Conservation (phyloP, 2,113 vertebrate species). For the Grammomys dolichurus region DNA sequence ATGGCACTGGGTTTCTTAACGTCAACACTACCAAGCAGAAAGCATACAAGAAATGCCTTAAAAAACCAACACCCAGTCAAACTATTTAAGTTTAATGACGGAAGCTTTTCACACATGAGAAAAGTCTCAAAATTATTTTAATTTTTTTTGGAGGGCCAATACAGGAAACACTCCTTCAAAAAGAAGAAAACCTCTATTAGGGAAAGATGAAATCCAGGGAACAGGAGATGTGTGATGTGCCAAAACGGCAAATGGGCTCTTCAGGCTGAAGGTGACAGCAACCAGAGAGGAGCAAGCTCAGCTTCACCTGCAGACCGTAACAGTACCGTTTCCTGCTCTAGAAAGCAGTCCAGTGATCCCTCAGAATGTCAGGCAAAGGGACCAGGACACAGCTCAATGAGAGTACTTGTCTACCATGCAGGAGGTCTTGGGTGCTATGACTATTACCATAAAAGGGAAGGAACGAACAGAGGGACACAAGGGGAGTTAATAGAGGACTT, state of each 20-base stretch:
- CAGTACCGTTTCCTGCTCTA: background rate
- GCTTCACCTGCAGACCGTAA: background rate
- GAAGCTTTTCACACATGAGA: constrained; percentile 13
- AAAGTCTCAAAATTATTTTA: constrained; percentile 15
- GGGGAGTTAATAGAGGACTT: background rate
- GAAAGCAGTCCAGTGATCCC: background rate
- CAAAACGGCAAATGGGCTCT: constrained; percentile 6
- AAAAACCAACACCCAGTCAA: background rate
- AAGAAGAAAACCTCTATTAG: constrained; percentile 31
- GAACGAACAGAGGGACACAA: too few species aligned
- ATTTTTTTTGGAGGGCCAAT: constrained; percentile 22
- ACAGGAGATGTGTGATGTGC: background rate
- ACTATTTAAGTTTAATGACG: background rate
- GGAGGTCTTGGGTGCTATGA: background rate
- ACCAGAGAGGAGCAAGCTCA: background rate
- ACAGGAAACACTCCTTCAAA: constrained; percentile 34
- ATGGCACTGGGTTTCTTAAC: background rate
- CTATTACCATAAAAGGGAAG: background rate
- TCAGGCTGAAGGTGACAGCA: background rate
- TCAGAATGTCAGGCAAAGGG: background rate
- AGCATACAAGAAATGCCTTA: background rate
- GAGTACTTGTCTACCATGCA: background rate
- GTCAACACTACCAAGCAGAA: constrained; percentile 17
- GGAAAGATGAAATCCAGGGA: constrained; percentile 33
- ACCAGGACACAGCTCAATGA: background rate